Conservation (phyloP, 2,888 invertebrate genomes). For the Phytoseiulus persimilis region DNA sequence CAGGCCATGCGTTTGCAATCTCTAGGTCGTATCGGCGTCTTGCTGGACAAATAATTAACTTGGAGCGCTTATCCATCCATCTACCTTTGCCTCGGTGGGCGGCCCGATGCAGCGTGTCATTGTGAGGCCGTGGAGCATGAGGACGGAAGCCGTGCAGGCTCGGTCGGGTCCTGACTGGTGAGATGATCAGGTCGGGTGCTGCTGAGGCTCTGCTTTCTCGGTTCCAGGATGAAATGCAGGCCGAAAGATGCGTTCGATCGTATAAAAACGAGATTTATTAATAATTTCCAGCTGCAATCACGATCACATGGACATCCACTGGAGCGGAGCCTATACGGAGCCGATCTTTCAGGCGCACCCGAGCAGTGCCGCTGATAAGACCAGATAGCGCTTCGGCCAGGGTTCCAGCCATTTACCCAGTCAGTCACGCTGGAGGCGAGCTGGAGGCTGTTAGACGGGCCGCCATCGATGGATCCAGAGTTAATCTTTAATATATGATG, state of each 20-base stretch:
- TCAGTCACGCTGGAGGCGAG: not conserved
- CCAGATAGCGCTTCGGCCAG: not conserved
- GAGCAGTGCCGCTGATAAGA: not conserved
- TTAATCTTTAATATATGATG: not conserved
- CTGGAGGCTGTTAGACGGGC: not conserved
- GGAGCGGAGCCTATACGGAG: not conserved
- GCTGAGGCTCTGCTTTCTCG: not conserved
- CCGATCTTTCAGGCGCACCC: not conserved
- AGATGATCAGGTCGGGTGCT: no score
- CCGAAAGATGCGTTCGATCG: not conserved
- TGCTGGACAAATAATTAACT: no score
- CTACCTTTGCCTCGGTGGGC: not conserved
- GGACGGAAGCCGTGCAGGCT: not conserved
- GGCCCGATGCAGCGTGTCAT: not conserved
- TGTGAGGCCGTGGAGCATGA: not conserved
- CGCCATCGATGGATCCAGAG: not conserved
- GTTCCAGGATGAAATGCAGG: not conserved
- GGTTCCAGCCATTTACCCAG: not conserved
- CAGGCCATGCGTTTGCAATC: no score
- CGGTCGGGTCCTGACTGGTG: not conserved
- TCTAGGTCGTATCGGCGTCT: no score
- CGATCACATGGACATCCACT: not conserved
- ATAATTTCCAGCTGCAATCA: not conserved
- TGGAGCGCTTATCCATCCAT: not conserved
- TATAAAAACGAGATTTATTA: not conserved